Evolutionary conservation across 2,113 vertebrate genomes (phyloP), one percentile per base, ranked within the genome.

Genomic region (Dicaeum eximium): DNA sequence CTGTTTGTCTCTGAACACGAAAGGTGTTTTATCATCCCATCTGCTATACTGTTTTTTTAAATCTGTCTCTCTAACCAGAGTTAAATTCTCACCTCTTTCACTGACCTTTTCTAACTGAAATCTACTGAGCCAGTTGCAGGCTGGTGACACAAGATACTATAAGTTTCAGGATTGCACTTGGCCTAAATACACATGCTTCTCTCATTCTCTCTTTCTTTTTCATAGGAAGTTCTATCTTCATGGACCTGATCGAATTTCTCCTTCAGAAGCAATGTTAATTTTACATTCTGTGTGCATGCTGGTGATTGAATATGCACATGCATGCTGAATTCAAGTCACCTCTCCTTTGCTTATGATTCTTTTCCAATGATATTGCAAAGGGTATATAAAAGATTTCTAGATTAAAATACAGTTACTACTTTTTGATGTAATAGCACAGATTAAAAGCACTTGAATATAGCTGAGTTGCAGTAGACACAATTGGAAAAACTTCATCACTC

Each of bases 381-480:
- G 48, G 20, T 35, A 80, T 87, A 91, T 48, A 89, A 97, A 96
- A 90, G 80, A 83, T 92, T 90, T 94, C n/a, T 89, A 96, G 86
- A 96, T 97, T 96, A 97, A 98, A 97, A 93, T 67, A 64, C 65
- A 74, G 90, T 96, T 96, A 97, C 94, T 95, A 93, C 93, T 86
- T 95, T 98, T 97, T 94, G 86, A 64, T 96, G 77, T 96, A 97
- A 97, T 90, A 92, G 42, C 53, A 88, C 89, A 97, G 93, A 97
- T 98, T 97, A 97, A 97, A 98, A 96, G 56, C 62, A 70, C 80
- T 93, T 90, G 85, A 97, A 96, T 97, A 91, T 95, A 80, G 69
- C 97, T 92, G 88, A 98, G 96, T 98, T 98, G 96, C 97, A 98
- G 98, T 94, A 98, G 97, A 97, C 70, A 97, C 95, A 97, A 98